These are phyloP conservation scores for Halichoerus grypus DNA, from an alignment of 2,113 vertebrate genomes.

Conservation along the genomic window DNA sequence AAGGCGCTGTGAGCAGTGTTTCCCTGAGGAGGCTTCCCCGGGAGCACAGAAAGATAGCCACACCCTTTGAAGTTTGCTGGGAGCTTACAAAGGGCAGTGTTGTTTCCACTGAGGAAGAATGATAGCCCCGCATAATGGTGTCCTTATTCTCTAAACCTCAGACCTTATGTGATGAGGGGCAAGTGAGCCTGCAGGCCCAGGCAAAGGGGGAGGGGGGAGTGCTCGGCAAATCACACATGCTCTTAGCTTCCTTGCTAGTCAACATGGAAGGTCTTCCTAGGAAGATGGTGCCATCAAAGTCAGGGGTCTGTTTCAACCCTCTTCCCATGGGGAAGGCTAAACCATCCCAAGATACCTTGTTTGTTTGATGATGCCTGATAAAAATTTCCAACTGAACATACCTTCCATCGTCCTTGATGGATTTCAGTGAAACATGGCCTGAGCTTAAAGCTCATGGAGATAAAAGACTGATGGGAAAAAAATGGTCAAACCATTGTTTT, in stretches of 20 bases:
- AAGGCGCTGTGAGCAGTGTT: background rate
- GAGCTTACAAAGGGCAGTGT: slow-evolving; percentile 66
- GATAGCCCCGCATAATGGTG: slow-evolving; percentile 60
- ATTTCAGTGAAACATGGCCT: slow-evolving; percentile 22
- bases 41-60: slow-evolving; percentile 68
- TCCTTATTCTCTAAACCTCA: slow-evolving; percentile 71
- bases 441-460: background rate
- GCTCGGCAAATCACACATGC: background rate
- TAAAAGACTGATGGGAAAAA: background rate
- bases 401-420: background rate
- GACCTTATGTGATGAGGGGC: slow-evolving; percentile 40
- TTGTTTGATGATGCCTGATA: background rate
- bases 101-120: slow-evolving; percentile 69
- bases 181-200: slow-evolving; percentile 38
- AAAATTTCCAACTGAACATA: slow-evolving; percentile 20
- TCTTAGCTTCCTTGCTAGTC: background rate
- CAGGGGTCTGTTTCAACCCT: slow-evolving; percentile 8
- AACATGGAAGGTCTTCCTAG: slow-evolving; percentile 2
- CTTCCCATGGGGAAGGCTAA: background rate
- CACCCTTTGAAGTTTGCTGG: slow-evolving; percentile 71
- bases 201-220: background rate
- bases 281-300: background rate
- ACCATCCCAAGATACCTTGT: background rate
- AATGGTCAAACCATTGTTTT: slow-evolving; percentile 33
- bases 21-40: slow-evolving; percentile 38